A percentile compares a stretch with the other conserved stretches of the same genome.
These are phyloP conservation scores for Cordilura impudica DNA, from an alignment of 2,888 invertebrate species.

Conservation along the genomic window DNA sequence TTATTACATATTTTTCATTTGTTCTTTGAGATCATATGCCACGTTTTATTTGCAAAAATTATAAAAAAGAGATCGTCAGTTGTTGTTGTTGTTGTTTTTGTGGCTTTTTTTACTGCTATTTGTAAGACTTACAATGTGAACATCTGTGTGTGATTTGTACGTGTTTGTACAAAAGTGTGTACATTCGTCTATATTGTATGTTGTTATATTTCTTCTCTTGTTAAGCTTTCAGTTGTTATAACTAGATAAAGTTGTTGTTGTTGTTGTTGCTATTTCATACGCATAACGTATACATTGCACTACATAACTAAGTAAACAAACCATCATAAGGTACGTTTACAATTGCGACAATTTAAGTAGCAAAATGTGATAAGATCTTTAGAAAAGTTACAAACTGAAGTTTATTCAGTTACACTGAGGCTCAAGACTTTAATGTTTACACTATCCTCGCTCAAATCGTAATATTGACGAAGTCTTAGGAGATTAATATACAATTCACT, in stretches of 20 bases:
- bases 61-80: slow-evolving; percentile 20
- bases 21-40: slow-evolving; percentile 37
- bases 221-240: slow-evolving; percentile 40
- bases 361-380: not conserved
- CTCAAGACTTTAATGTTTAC: too few species aligned
- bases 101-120: slow-evolving; percentile 42
- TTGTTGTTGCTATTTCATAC: slow-evolving; percentile 34
- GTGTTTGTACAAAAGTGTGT: slow-evolving; percentile 1
- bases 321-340: not conserved
- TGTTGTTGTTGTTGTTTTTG: too few species aligned
- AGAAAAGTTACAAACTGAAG: too few species aligned
- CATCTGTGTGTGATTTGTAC: slow-evolving; percentile 31
- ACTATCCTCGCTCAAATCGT: too few species aligned
- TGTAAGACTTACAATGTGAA: slow-evolving; percentile 17
- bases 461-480: too few species aligned
- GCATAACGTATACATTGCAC: slow-evolving; percentile 16
- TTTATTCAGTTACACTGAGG: too few species aligned
- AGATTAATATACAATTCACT: too few species aligned
- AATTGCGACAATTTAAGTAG: not conserved
- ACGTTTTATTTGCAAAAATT: slow-evolving; percentile 40
- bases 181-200: slow-evolving; percentile 6
- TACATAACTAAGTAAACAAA: not conserved
- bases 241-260: slow-evolving; percentile 14
- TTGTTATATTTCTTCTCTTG: slow-evolving; percentile 12
- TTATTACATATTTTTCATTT: too few species aligned